Evolutionary conservation across 2,888 invertebrate genomes (phyloP).

Genomic region (Limnephilus rhombicus): DNA sequence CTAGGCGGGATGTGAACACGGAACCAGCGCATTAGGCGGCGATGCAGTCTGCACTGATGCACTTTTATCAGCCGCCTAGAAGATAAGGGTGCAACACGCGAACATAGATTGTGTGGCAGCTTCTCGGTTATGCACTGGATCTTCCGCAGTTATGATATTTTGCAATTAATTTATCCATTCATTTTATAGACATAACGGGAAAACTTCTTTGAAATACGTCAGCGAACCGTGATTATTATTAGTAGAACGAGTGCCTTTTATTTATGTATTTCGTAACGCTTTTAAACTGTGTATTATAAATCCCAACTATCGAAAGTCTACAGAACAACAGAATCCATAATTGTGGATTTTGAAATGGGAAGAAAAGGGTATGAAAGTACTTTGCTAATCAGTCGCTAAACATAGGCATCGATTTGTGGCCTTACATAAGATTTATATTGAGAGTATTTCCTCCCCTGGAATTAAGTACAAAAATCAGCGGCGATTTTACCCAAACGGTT

Average conservation of each 20-base stretch:
- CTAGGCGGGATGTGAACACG: constrained; percentile 17
- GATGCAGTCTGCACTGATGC: constrained; percentile 38
- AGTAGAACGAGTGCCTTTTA: not conserved
- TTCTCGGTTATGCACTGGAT: not conserved
- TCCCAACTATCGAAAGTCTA: not conserved
- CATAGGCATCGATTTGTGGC: not conserved
- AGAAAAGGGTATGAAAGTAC: not conserved
- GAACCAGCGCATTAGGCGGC: constrained; percentile 35
- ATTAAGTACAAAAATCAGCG: not conserved
- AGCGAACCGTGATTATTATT: not conserved
- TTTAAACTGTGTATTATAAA: not conserved
- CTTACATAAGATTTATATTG: not conserved
- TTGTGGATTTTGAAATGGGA: not conserved
- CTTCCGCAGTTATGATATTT: not conserved
- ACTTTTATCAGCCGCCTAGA: constrained; percentile 52
- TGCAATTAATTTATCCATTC: not conserved
- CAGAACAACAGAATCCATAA: not conserved
- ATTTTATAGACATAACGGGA: not conserved
- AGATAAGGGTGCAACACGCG: constrained; percentile 41
- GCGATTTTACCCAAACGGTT: not conserved
- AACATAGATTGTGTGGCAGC: not conserved
- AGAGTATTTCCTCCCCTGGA: not conserved
- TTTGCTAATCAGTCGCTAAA: not conserved
- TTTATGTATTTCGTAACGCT: too few species aligned
- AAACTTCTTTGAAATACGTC: not conserved